Conservation (phyloP, 2,797 vertebrate species). For the Mionectes olivaceus region DNA sequence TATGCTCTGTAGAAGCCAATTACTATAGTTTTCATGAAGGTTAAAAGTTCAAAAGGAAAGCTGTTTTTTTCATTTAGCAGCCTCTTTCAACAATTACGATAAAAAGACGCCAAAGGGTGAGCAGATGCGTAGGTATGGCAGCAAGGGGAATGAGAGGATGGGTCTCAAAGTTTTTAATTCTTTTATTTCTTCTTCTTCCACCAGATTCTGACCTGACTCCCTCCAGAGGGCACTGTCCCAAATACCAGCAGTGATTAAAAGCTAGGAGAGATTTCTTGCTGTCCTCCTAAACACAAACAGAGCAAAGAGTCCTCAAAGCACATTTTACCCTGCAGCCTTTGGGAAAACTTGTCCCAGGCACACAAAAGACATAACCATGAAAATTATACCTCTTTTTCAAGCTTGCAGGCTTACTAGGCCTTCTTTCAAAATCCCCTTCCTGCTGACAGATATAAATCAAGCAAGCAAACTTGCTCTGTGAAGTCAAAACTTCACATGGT, state of each 20-base stretch:
- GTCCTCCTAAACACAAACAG: neutral
- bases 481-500: neutral
- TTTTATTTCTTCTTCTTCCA: neutral
- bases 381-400: neutral
- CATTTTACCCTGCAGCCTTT: neutral
- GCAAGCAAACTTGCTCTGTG: neutral
- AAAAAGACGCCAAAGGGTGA: neutral
- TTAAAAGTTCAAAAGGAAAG: conserved; percentile 44
- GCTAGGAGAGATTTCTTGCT: neutral
- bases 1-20: neutral
- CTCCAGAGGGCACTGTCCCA: neutral
- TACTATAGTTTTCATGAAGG: neutral
- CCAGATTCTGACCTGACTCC: neutral
- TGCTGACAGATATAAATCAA: neutral
- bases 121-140: neutral
- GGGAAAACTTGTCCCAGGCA: neutral
- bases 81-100: neutral
- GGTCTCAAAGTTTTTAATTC: neutral
- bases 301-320: neutral
- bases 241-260: neutral
- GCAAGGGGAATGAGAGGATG: neutral
- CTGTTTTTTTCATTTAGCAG: conserved; percentile 35
- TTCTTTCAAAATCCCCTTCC: conserved; percentile 5
- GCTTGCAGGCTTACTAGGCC: neutral
- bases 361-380: neutral